Conservation (phyloP, 2,888 invertebrate species). For the Allacma fusca region DNA sequence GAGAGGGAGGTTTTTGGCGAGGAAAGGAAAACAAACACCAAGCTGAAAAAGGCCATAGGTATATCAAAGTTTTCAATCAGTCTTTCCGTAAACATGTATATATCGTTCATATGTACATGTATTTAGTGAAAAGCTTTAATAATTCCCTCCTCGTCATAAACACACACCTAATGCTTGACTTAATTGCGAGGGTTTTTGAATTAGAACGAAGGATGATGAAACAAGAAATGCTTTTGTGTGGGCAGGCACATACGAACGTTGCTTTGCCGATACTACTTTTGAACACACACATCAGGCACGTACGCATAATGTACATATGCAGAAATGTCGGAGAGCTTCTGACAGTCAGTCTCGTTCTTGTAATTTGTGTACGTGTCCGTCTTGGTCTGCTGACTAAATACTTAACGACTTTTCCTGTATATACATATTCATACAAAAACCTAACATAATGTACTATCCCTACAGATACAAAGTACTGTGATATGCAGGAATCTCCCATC, state of each 20-base stretch:
- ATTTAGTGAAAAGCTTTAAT: too few relatives aligned
- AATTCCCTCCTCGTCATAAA: not conserved
- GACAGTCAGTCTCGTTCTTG: slow-evolving; percentile 2
- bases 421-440: not conserved
- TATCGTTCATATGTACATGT: too few relatives aligned
- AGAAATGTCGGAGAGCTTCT: too few relatives aligned
- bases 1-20: not conserved
- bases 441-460: not conserved
- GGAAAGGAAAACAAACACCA: not conserved
- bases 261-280: too few relatives aligned
- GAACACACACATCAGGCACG: too few relatives aligned
- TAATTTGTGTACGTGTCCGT: slow-evolving; percentile 15
- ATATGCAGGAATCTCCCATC: too few relatives aligned
- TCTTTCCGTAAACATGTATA: too few relatives aligned
- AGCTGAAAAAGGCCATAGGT: too few relatives aligned
- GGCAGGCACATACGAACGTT: not conserved
- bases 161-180: slow-evolving; percentile 20
- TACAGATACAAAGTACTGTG: not conserved
- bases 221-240: slow-evolving; percentile 3
- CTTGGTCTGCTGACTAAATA: slow-evolving; percentile 17
- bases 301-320: too few relatives aligned
- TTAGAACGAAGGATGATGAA: not conserved
- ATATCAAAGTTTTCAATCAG: too few relatives aligned
- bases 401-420: slow-evolving; percentile 1
- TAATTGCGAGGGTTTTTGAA: not conserved